phyloP scores from a whole-genome alignment of 2,888 invertebrate species.

The Alitta virens region DNA sequence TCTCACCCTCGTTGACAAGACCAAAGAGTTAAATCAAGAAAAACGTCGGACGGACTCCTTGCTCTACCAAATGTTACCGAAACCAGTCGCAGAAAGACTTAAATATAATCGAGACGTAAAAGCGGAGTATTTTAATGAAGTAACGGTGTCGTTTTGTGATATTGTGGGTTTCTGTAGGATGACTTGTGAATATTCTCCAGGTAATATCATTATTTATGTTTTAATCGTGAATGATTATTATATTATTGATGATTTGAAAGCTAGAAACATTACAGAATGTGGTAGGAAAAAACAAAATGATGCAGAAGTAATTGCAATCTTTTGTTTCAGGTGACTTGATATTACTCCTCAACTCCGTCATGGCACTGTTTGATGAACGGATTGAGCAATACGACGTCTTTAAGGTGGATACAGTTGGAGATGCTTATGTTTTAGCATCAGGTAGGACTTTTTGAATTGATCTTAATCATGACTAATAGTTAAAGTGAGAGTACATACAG shows the following conservation, averaged over 20 bases:
- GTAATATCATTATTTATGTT: conserved; percentile 3
- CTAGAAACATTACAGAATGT: no score
- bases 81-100: conserved; percentile 31
- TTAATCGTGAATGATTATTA: no score
- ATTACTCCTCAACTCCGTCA: conserved; percentile 21
- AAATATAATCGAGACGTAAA: conserved; percentile 35
- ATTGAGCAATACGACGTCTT: conserved; percentile 36
- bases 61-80: conserved; percentile 43
- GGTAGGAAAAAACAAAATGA: no score
- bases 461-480: no score
- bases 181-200: conserved; percentile 7
- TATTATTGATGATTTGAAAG: no score
- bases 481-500: no score
- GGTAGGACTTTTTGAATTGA: no score
- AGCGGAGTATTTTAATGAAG: conserved; percentile 35
- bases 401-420: conserved; percentile 41
- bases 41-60: conserved; percentile 38
- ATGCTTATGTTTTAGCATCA: conserved; percentile 40
- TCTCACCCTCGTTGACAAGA: conserved; percentile 39
- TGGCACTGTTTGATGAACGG: conserved; percentile 36
- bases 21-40: conserved; percentile 36
- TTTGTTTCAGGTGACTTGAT: no score
- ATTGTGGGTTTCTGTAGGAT: conserved; percentile 10
- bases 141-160: conserved; percentile 28
- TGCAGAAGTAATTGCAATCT: no score